A percentile compares a stretch with the other conserved stretches of the same genome.
phyloP scores from a whole-genome alignment of 2,888 invertebrate genomes.

The Melinaea menophilus region DNA sequence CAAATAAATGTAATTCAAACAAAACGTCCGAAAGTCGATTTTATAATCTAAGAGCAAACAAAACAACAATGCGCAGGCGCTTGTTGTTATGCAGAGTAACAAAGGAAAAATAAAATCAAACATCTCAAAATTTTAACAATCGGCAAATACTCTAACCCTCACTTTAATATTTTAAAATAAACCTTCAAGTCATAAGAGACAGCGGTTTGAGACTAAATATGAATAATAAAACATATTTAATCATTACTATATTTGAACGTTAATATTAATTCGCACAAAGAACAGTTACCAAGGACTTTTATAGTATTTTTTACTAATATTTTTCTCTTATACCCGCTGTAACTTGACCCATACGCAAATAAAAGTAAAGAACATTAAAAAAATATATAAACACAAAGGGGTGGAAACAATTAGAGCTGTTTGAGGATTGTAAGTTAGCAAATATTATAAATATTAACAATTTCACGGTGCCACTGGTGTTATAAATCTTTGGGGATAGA shows the following conservation, averaged over 20 bases:
- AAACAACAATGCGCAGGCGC: constrained; percentile 29
- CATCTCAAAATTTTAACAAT: constrained; percentile 53
- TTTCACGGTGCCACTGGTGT: constrained; percentile 56
- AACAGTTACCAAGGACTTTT: not conserved
- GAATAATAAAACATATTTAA: too few relatives aligned
- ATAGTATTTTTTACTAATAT: not conserved
- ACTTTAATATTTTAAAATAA: constrained; percentile 56
- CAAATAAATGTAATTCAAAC: not conserved
- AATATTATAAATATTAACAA: constrained; percentile 69
- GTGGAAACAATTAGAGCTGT: constrained; percentile 46
- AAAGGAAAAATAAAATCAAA: constrained; percentile 50
- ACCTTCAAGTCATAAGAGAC: not conserved
- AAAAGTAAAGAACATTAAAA: constrained; percentile 38
- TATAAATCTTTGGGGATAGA: constrained; percentile 17
- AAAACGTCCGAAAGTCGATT: constrained; percentile 5
- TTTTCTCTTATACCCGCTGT: constrained; percentile 7
- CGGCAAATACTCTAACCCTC: constrained; percentile 55
- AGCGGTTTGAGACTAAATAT: not conserved
- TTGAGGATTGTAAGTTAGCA: constrained; percentile 51
- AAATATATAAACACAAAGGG: constrained; percentile 49
- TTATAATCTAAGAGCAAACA: constrained; percentile 6
- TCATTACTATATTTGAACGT: too few relatives aligned
- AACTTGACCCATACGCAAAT: constrained; percentile 31
- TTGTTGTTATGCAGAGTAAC: constrained; percentile 45
- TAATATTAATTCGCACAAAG: too few relatives aligned